phyloP scores from a whole-genome alignment of 2,888 invertebrate species.

The Oscheius myriophilus region DNA sequence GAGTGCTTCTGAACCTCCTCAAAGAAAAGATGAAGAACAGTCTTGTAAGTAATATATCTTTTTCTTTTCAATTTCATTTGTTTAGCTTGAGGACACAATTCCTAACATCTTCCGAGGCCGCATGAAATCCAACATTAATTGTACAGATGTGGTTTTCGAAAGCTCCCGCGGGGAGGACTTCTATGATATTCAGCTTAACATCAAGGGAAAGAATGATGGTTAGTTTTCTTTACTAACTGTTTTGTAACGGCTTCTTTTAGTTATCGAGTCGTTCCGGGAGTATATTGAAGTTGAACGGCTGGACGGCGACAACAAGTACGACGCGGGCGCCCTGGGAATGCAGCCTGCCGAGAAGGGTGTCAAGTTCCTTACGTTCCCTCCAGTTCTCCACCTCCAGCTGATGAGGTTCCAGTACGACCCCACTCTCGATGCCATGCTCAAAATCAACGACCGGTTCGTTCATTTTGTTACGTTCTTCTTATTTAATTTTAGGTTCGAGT shows the following conservation, averaged over 20 bases:
- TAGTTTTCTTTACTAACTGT: slow-evolving; percentile 34
- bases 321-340: slow-evolving; percentile 94
- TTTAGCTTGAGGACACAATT: slow-evolving; percentile 87
- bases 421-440: slow-evolving; percentile 93
- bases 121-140: slow-evolving; percentile 98
- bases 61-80: too few relatives aligned
- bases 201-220: slow-evolving; percentile 96
- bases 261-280: slow-evolving; percentile 91
- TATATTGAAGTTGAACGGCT: slow-evolving; percentile 92
- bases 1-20: slow-evolving; percentile 89
- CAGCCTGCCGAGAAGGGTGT: slow-evolving; percentile 74
- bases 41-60: neutral
- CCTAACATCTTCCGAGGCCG: slow-evolving; percentile 97
- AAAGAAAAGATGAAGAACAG: slow-evolving; percentile 95
- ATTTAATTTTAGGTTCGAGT: slow-evolving; percentile 82
- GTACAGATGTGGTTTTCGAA: slow-evolving; percentile 94
- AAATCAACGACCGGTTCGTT: slow-evolving; percentile 82
- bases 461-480: neutral
- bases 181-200: slow-evolving; percentile 97
- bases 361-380: slow-evolving; percentile 83
- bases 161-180: slow-evolving; percentile 95
- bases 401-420: slow-evolving; percentile 99
- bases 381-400: slow-evolving; percentile 94
- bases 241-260: slow-evolving; percentile 22
- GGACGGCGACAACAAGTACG: slow-evolving; percentile 98